Evolutionary conservation across 2,888 invertebrate genomes (phyloP).

Genomic region (Acronicta leporina): DNA sequence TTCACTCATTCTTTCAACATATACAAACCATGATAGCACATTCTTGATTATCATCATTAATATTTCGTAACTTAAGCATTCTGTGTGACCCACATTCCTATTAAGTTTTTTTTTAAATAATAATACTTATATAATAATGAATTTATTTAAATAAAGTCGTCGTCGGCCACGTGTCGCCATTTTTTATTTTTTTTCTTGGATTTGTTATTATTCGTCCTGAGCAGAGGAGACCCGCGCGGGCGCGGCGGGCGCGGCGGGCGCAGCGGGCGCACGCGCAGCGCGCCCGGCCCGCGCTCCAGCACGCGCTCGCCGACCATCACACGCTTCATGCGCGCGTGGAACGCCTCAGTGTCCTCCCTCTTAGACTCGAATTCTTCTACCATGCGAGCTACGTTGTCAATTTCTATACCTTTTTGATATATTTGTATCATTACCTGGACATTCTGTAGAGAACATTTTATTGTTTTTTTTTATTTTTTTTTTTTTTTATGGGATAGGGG

Average conservation of each 20-base stretch:
- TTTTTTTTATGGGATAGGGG: too few relatives aligned
- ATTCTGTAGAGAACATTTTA: background rate
- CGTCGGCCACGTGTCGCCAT: constrained; percentile 7
- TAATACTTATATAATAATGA: too few relatives aligned
- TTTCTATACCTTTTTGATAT: background rate
- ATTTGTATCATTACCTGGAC: background rate
- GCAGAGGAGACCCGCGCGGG: background rate
- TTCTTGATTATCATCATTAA: too few relatives aligned
- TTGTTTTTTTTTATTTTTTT: background rate
- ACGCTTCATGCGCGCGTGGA: background rate
- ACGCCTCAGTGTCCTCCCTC: background rate
- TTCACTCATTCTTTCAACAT: too few relatives aligned
- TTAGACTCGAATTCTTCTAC: background rate
- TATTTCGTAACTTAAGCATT: too few relatives aligned
- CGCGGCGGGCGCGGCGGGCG: background rate
- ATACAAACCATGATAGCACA: too few relatives aligned
- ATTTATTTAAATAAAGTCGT: background rate
- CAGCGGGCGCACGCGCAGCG: background rate
- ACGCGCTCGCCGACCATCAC: constrained; percentile 1
- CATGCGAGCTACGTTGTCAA: constrained; percentile 6
- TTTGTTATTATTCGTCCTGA: background rate
- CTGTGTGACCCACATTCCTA: too few relatives aligned
- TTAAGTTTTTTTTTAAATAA: too few relatives aligned
- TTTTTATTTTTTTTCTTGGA: constrained; percentile 7
- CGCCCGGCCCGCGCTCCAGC: background rate